Evolutionary conservation across 2,113 vertebrate species (phyloP).

Genomic region (Lutjanus erythropterus): DNA sequence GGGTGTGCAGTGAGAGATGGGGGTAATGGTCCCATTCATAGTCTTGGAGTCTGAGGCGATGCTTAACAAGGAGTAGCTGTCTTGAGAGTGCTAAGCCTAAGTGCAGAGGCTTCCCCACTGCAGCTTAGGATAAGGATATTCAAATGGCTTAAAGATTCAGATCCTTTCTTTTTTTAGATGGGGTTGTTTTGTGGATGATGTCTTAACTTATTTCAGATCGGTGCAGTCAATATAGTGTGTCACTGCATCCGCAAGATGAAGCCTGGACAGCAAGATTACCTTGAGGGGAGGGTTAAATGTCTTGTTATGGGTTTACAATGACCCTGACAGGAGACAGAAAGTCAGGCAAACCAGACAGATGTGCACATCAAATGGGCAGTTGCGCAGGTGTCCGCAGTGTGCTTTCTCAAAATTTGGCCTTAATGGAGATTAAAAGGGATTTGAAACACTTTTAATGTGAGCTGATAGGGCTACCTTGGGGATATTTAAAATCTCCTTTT

Average conservation of each 20-base stretch:
- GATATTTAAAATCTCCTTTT: slow-evolving; percentile 48
- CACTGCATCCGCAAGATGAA: not conserved
- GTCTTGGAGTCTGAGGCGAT: slow-evolving; percentile 67
- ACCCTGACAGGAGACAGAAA: slow-evolving; percentile 18
- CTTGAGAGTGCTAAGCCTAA: slow-evolving; percentile 79
- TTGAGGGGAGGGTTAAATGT: not conserved
- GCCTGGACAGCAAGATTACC: not conserved
- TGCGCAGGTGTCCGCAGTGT: slow-evolving; percentile 29
- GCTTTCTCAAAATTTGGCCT: slow-evolving; percentile 17
- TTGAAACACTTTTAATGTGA: slow-evolving; percentile 51
- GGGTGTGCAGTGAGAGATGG: slow-evolving; percentile 65
- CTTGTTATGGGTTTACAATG: not conserved
- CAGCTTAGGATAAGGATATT: slow-evolving; percentile 77
- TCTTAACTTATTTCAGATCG: slow-evolving; percentile 29
- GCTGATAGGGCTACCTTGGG: slow-evolving; percentile 42
- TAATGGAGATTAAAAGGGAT: slow-evolving; percentile 65
- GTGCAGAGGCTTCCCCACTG: slow-evolving; percentile 69
- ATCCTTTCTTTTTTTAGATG: slow-evolving; percentile 40
- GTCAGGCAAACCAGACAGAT: slow-evolving; percentile 20
- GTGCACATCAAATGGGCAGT: slow-evolving; percentile 34
- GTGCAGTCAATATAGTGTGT: not conserved
- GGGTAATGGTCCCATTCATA: slow-evolving; percentile 79
- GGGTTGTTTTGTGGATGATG: slow-evolving; percentile 36
- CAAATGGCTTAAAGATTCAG: slow-evolving; percentile 69
- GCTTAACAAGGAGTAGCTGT: slow-evolving; percentile 78